Evolutionary conservation across 64 coral and sea anemone species (phyloP), one percentile per base, ranked within the genome.

Genomic region (Porites lutea): DNA sequence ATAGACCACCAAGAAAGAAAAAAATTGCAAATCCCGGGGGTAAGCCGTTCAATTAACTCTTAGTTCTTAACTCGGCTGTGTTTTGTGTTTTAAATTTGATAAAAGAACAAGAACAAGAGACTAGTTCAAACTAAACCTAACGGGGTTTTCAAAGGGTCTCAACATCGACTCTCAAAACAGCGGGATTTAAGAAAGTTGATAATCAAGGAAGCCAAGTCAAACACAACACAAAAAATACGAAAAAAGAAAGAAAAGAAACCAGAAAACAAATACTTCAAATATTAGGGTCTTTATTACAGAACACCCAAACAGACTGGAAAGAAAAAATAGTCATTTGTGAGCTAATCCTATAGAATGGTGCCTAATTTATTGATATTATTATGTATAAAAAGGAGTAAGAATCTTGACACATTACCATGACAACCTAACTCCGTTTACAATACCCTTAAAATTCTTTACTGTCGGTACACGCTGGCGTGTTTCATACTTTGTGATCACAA

Each of bases 301-400:
- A 23, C 75, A 55, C 52, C 19, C 50, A 78, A 20, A 78, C 12
- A 57, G 72, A 74, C 47, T 48, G 37, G 51, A 18, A n/a, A 27
- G 20, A 57, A 20, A 23, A 57, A 22, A 78, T 22, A 53, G n/a
- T 52, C 12, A 8, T 78, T 78, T 54, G 20, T 57, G 50, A 78
- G 75, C 75, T 52, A 78, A 78, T 78, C 75, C 75, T 78, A 22
- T 3, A 78, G 50, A 77, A 53, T n/a, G 54, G 75, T 53, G 47
- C 3, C 72, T 50, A 78, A 57, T 47, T 78, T 37, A 37, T 37
- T 37, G 52, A 78, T 51, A 55, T 78, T 11, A 12, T 55, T 55
- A 78, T 20, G 19, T 78, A 55, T 78, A 55, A 78, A 23, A 78
- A 16, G 4, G 8, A 19, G 22, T 54, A 54, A 78, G n/a, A 78